Evolutionary conservation across 2,888 invertebrate species (phyloP).

Genomic region (Drosophila meridionalis): DNA sequence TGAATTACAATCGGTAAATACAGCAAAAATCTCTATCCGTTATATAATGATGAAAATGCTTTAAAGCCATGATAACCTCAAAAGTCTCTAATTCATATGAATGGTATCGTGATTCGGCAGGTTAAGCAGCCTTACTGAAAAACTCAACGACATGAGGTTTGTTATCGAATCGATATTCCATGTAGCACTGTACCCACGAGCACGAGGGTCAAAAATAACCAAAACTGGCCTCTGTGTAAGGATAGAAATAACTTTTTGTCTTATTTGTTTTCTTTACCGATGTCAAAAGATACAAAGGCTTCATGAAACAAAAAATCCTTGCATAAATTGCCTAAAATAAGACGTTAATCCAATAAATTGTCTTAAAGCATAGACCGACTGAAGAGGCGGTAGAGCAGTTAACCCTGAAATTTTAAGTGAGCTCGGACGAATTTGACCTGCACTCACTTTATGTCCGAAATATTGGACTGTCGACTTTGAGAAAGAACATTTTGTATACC

Average conservation of each 20-base stretch:
- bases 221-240: neutral
- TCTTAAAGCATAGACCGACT: neutral
- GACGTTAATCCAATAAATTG: neutral
- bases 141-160: neutral
- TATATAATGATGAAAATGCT: neutral
- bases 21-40: neutral
- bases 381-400: neutral
- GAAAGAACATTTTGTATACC: too few species aligned
- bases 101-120: neutral
- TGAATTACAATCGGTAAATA: neutral
- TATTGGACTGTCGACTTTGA: too few species aligned
- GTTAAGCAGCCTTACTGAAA: neutral
- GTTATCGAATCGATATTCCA: neutral
- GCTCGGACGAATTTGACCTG: too few species aligned
- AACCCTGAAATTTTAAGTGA: neutral
- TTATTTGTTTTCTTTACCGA: slow-evolving; percentile 1
- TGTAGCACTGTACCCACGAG: neutral
- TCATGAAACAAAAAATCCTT: slow-evolving; percentile 2
- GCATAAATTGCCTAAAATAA: neutral
- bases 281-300: neutral
- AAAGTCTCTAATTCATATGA: neutral
- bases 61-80: slow-evolving; percentile 1
- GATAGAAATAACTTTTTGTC: neutral
- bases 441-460: too few species aligned
- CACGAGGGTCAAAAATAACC: neutral